These are phyloP conservation scores for Moxostoma hubbsi DNA, from an alignment of 2,797 vertebrate genomes.

Conservation along the genomic window DNA sequence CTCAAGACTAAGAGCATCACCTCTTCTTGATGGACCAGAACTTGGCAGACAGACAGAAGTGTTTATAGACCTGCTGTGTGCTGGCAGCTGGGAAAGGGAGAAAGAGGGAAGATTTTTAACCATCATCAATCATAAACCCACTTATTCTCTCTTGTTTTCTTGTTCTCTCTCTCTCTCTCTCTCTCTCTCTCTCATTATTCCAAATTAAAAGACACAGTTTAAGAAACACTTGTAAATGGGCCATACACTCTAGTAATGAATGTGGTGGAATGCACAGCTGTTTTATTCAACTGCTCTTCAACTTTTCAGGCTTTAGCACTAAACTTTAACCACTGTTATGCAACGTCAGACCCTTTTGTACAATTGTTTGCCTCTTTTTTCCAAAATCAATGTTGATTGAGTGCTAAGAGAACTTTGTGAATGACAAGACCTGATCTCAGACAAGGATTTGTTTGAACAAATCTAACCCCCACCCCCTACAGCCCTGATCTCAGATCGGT, in stretches of 20 bases:
- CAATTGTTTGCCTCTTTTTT: neutral
- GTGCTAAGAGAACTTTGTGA: neutral
- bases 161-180: neutral
- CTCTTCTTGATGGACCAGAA: neutral
- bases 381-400: neutral
- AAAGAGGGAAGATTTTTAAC: neutral
- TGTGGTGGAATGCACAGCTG: neutral
- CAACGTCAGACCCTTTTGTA: neutral
- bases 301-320: neutral
- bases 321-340: neutral
- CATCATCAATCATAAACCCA: slow-evolving; percentile 19
- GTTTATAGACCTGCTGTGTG: neutral
- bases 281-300: neutral
- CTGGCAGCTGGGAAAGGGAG: neutral
- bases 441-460: too few species aligned
- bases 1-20: neutral
- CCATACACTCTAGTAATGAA: neutral
- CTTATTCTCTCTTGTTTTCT: slow-evolving; percentile 24
- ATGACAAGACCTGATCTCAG: neutral
- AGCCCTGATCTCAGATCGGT: too few species aligned
- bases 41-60: slow-evolving; percentile 2
- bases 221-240: neutral
- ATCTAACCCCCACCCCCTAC: too few species aligned
- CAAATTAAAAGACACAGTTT: slow-evolving; percentile 15
- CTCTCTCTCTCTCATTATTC: slow-evolving; percentile 7